Evolutionary conservation across 2,888 invertebrate species (phyloP).

Genomic region (Mamestra brassicae): DNA sequence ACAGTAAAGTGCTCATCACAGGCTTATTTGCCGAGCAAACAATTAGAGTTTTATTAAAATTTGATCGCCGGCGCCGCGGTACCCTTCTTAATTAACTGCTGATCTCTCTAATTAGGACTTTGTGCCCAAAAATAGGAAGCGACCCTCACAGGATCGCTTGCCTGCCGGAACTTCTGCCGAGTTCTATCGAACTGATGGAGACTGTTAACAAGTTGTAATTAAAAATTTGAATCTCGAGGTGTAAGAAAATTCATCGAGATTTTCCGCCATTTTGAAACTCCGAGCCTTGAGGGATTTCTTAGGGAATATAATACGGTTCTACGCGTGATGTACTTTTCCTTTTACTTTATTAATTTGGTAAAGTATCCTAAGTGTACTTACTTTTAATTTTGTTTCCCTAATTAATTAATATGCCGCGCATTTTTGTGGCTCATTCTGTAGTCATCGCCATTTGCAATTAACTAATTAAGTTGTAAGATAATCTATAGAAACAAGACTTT

Average conservation of each 20-base stretch:
- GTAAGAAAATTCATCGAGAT: conserved; percentile 53
- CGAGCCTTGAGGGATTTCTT: conserved; percentile 53
- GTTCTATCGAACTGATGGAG: conserved; percentile 48
- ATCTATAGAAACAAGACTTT: background rate
- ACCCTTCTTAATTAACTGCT: conserved; percentile 66
- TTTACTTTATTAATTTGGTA: conserved; percentile 44
- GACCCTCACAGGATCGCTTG: conserved; percentile 45
- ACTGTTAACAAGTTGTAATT: conserved; percentile 62
- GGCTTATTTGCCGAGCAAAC: conserved; percentile 56
- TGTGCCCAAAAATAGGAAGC: conserved; percentile 60
- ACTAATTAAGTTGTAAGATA: conserved; percentile 10
- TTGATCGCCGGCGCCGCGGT: conserved; percentile 55
- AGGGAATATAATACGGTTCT: conserved; percentile 38
- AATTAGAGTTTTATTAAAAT: conserved; percentile 68
- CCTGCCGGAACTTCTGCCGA: conserved; percentile 49
- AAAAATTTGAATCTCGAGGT: conserved; percentile 56
- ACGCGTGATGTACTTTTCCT: conserved; percentile 42
- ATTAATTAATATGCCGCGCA: conserved; percentile 32
- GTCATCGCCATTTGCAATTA: background rate
- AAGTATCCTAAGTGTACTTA: conserved; percentile 24
- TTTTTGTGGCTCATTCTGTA: conserved; percentile 21
- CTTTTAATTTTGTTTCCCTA: conserved; percentile 41
- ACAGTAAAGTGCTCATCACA: conserved; percentile 48
- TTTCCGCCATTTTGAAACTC: conserved; percentile 40
- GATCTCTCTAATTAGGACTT: conserved; percentile 65